Evolutionary conservation across 2,797 vertebrate species (phyloP), one percentile per base, ranked within the genome.

Genomic region (Mareca penelope): DNA sequence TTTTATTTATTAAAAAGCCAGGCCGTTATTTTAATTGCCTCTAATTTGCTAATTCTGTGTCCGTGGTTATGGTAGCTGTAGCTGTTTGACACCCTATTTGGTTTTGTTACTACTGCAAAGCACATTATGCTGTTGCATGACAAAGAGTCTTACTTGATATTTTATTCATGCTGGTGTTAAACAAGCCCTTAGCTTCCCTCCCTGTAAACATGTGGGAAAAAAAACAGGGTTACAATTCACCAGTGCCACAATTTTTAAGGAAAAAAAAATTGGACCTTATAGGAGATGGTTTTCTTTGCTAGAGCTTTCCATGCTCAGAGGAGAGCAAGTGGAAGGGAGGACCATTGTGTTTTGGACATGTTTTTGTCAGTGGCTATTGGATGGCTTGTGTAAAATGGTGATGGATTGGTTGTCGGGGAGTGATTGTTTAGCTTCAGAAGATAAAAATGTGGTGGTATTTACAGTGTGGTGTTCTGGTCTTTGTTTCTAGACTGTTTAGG

Each of bases 351-450:
- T 88, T 39, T 50, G 48, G 50, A 2, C 31, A 21, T 75, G 10
- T 80, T 87, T 93, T 93, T 31, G n/a, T 87, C 85, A 81, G 22
- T 4, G 48, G 8, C 28, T 93, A 84, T 78, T 80, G 70, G 31
- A 63, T 87, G 35, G 55, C 53, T 91, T 63, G 61, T 64, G 15
- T 82, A 52, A 84, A 91, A 93, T 23, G 67, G 18, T 71, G 42
- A 40, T 65, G 68, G 52, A 28, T 80, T 90, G 26, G 4, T 39
- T 77, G 17, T 84, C 44, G 28, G 5, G 5, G 2, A 1, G 4
- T 42, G 46, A 82, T 94, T 75, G 33, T 79, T 93, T 90, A 87
- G 21, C 57, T 77, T 70, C 44, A 79, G 33, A 87, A 94, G n/a
- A 65, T 59, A 78, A 90, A 89, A 89, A 79, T 5, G 2, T 81